Percentiles rank a stretch among this genome's conserved stretches.
phyloP scores from a whole-genome alignment of 2,888 invertebrate genomes.

The Mythimna impura region DNA sequence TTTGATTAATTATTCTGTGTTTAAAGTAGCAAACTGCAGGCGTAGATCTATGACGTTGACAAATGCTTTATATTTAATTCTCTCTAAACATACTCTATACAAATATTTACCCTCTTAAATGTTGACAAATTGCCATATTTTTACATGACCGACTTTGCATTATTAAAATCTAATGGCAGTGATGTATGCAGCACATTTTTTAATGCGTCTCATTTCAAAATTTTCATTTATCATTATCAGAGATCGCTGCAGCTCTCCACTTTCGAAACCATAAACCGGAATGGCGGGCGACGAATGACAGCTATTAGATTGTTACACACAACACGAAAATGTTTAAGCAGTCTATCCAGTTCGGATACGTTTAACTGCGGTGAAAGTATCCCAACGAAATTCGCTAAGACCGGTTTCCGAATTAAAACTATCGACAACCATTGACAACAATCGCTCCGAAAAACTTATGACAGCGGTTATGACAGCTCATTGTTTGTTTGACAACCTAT shows the following conservation, averaged over 20 bases:
- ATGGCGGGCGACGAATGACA: conserved; percentile 72
- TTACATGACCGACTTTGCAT: conserved; percentile 48
- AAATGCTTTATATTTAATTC: conserved; percentile 38
- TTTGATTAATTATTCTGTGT: conserved; percentile 22
- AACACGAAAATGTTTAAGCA: conserved; percentile 60
- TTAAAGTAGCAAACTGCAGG: conserved; percentile 46
- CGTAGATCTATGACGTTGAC: conserved; percentile 36
- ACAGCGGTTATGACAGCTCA: conserved; percentile 54
- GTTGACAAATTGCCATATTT: conserved; percentile 57
- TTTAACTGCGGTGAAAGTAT: conserved; percentile 73
- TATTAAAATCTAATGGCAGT: conserved; percentile 56
- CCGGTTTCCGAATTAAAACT: conserved; percentile 70
- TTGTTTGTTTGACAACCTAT: conserved; percentile 60
- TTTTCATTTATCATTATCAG: conserved; percentile 75
- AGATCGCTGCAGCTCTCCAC: conserved; percentile 70
- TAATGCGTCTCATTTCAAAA: conserved; percentile 66
- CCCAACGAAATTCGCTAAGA: conserved; percentile 63
- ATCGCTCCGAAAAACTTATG: conserved; percentile 48
- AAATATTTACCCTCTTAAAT: conserved; percentile 44
- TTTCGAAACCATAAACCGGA: conserved; percentile 83
- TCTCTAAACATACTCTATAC: conserved; percentile 18
- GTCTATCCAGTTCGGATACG: conserved; percentile 54
- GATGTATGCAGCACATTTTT: conserved; percentile 55
- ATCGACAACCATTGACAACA: conserved; percentile 61
- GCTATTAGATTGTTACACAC: conserved; percentile 62